Evolutionary conservation across 2,797 vertebrate genomes (phyloP).

Genomic region (Sylvia borin): DNA sequence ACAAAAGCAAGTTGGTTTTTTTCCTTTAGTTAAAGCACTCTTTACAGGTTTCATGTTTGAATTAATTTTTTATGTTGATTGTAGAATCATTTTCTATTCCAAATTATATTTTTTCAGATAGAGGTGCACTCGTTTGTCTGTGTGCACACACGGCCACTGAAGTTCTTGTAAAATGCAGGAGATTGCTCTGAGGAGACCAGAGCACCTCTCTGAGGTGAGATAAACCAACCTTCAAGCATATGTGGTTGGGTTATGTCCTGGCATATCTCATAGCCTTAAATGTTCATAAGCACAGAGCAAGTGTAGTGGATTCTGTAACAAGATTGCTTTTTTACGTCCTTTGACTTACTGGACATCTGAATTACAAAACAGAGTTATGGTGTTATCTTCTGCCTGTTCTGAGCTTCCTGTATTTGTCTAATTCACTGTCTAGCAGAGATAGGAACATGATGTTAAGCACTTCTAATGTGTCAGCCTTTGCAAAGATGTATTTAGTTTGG

Average conservation of each 20-base stretch:
- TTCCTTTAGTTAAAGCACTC: not conserved
- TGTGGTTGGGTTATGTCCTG: not conserved
- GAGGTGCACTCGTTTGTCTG: rapidly evolving
- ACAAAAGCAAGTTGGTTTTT: not conserved
- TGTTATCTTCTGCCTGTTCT: not conserved
- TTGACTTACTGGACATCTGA: not conserved
- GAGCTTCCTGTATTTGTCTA: not conserved
- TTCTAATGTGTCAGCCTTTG: not conserved
- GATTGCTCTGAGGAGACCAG: not conserved
- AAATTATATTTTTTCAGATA: not conserved
- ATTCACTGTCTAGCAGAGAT: not conserved
- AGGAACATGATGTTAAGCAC: not conserved
- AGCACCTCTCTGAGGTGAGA: not conserved
- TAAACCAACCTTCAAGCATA: not conserved
- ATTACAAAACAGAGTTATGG: not conserved
- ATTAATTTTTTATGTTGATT: not conserved
- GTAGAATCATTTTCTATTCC: not conserved
- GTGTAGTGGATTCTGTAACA: not conserved
- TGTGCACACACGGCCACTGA: rapidly evolving
- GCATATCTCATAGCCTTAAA: not conserved
- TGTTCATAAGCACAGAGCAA: not conserved
- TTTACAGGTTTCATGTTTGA: not conserved
- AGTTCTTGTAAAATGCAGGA: rapidly evolving
- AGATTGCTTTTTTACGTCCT: not conserved
- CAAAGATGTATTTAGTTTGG: not conserved